A percentile compares a stretch with the other conserved stretches of the same genome.
Evolutionary conservation across 2,113 vertebrate genomes (phyloP).

Genomic region (Ifrita kowaldi): DNA sequence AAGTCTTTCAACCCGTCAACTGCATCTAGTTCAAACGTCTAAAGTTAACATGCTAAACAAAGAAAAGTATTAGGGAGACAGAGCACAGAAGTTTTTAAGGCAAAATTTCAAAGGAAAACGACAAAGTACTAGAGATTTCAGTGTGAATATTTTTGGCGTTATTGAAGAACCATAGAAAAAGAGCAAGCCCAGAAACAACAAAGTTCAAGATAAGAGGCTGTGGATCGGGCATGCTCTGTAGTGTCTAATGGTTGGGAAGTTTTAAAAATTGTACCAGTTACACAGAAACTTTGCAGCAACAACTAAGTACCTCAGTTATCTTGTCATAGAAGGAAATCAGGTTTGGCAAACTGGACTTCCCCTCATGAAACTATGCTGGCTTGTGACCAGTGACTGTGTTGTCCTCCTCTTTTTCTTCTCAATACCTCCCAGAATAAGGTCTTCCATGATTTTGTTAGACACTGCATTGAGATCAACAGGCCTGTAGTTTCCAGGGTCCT

Average conservation of each 20-base stretch:
- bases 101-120: not conserved
- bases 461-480: not conserved
- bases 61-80: constrained; percentile 11
- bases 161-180: not conserved
- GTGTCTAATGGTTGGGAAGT: not conserved
- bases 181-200: not conserved
- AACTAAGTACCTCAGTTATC: not conserved
- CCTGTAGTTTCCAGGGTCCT: not conserved
- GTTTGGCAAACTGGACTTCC: not conserved
- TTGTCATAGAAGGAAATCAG: not conserved
- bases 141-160: not conserved
- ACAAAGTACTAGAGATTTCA: not conserved
- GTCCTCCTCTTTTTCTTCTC: not conserved
- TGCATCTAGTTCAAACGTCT: not conserved
- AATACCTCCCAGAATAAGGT: not conserved
- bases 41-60: constrained; percentile 42
- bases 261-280: not conserved
- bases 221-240: not conserved
- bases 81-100: not conserved
- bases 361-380: not conserved
- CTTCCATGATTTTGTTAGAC: not conserved
- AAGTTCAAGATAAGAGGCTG: not conserved
- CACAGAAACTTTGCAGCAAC: not conserved
- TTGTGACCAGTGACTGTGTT: not conserved
- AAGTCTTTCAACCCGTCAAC: not conserved